Base-by-base conservation (phyloP, 2,888 invertebrate species). In the Lypha dubia region DNA sequence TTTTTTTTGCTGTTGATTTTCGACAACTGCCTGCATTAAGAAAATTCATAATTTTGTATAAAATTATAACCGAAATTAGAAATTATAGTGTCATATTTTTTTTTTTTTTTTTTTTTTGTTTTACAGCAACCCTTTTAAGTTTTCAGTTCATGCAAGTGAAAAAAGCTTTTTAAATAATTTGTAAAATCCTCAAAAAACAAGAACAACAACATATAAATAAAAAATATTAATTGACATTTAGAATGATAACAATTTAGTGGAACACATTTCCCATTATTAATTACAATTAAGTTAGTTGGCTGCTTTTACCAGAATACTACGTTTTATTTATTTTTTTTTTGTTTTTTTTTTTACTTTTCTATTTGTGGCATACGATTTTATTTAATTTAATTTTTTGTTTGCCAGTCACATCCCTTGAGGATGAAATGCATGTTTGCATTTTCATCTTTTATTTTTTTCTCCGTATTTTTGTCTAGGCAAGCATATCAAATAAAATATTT, bases 11-110 rank as follows among this genome's bases (percentile, higher is more conserved):
- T 53, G n/a, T n/a, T 89, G 2, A 1, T 41, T 53, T 20, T 11
- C 28, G 15, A 5, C 24, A 77, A 56, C n/a, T 58, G 35, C 3
- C 9, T 17, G 4, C 11, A 35, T 58, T 58, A 35, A 28, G 28
- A 88, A 89, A 89, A 88, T 88, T 88, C 88, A 88, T 88, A 89
- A 88, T 86, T 86, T 86, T 44, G 75, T 79, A 73, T 75, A 53
- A 86, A 86, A 79, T 86, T 80, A 86, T 84, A 63, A 79, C 75
- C 13, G 20, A 58, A 83, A 85, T 87, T 84, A 84, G 77, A 84
- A 81, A 79, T 81, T 74, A 65, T 63, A 70, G 63, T 74, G 35
- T 49, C 77, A 74, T 84, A 63, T 56, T n/a, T n/a, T n/a, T n/a
- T n/a, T n/a, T n/a, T n/a, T n/a, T n/a, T n/a, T n/a, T n/a, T n/a